Percentiles rank a stretch among this genome's conserved stretches.
Conservation (phyloP, 1,140 invertebrate genomes). For the Ceratitis capitata region DNA sequence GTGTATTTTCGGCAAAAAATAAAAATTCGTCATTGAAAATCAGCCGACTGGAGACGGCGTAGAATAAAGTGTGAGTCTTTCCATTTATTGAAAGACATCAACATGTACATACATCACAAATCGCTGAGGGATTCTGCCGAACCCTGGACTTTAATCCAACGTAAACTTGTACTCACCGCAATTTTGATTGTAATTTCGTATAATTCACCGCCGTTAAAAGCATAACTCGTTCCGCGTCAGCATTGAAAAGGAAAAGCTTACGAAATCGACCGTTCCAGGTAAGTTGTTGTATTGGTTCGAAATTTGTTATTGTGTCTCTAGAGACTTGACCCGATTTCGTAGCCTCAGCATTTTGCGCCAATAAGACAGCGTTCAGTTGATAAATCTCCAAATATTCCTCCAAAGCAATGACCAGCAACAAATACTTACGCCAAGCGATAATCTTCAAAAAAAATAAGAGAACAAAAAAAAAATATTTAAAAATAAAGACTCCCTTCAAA, state of each 20-base stretch:
- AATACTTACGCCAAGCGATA: slow-evolving; percentile 52
- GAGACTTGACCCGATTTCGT: neutral
- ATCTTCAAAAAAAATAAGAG: slow-evolving; percentile 42
- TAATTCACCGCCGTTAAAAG: slow-evolving; percentile 50
- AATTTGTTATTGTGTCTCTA: slow-evolving; percentile 38
- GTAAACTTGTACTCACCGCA: neutral
- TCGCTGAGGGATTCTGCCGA: no score
- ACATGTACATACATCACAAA: no score
- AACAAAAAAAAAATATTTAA: no score
- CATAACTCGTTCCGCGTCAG: slow-evolving; percentile 49
- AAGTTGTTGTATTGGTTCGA: slow-evolving; percentile 57
- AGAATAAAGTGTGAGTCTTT: no score
- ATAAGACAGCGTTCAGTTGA: slow-evolving; percentile 48
- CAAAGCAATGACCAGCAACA: slow-evolving; percentile 51
- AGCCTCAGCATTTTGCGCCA: slow-evolving; percentile 42
- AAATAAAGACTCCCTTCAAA: neutral
- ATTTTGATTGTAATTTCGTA: slow-evolving; percentile 50
- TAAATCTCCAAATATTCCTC: slow-evolving; percentile 54
- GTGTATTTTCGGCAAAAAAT: no score
- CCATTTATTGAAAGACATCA: no score
- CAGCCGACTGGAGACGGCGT: no score
- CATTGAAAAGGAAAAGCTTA: slow-evolving; percentile 52
- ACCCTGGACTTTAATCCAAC: no score
- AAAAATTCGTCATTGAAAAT: no score
- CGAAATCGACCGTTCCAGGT: slow-evolving; percentile 47